phyloP scores from a whole-genome alignment of 2,797 vertebrate genomes.

The Eulemur rubriventer region DNA sequence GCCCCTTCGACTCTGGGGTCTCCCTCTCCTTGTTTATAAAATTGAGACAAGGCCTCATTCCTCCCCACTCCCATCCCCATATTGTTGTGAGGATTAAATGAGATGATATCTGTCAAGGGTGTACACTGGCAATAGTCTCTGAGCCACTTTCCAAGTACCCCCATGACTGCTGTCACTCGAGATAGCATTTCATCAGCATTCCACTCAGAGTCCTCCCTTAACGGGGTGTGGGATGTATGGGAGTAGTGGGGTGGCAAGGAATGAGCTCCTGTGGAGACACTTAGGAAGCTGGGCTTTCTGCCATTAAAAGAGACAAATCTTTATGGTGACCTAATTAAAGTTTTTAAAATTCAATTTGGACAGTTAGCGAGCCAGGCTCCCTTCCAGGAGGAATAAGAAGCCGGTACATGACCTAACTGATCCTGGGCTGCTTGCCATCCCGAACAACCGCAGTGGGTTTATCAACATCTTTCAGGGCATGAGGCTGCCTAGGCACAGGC shows the following conservation, averaged over 20 bases:
- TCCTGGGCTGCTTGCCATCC: neutral
- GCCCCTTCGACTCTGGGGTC: neutral
- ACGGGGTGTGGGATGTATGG: neutral
- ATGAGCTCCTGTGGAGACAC: constrained; percentile 46
- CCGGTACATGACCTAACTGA: constrained; percentile 14
- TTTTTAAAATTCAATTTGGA: constrained; percentile 70
- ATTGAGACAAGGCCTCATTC: neutral
- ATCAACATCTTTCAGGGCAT: constrained; percentile 79
- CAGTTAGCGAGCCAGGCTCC: constrained; percentile 25
- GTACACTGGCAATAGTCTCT: neutral
- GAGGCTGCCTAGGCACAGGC: neutral
- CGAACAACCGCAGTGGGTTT: neutral
- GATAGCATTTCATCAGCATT: constrained; percentile 24
- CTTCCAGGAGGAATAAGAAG: constrained; percentile 60
- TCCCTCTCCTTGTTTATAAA: neutral
- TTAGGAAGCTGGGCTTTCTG: constrained; percentile 64
- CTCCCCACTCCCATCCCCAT: neutral
- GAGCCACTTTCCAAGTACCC: neutral
- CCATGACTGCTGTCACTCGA: neutral
- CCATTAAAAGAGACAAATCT: constrained; percentile 67
- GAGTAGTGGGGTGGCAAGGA: constrained; percentile 22
- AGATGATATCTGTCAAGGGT: neutral
- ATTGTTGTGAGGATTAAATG: neutral
- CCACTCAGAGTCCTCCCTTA: constrained; percentile 46
- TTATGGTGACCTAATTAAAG: constrained; percentile 72